A percentile compares a stretch with the other conserved stretches of the same genome.
Evolutionary conservation across 2,888 invertebrate genomes (phyloP).

Genomic region (Tetramorium bicarinatum): DNA sequence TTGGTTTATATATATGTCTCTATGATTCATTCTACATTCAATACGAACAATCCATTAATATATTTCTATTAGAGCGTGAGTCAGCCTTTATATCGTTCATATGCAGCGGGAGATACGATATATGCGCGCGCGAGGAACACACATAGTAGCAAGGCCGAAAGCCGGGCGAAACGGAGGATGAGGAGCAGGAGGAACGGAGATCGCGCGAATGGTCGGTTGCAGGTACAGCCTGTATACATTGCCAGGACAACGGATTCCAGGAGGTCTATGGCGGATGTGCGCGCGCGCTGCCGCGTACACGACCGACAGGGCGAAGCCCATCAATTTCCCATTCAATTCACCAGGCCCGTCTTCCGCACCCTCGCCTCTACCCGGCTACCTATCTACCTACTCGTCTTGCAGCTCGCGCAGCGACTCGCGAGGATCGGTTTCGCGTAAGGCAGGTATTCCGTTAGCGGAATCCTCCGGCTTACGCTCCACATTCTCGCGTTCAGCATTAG

Average conservation of each 20-base stretch:
- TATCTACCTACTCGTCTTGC: constrained; percentile 48
- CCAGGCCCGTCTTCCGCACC: constrained; percentile 70
- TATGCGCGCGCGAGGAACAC: constrained; percentile 14
- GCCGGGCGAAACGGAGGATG: constrained; percentile 8
- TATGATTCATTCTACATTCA: background rate
- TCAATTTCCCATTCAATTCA: constrained; percentile 83
- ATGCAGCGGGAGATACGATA: background rate
- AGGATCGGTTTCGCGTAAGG: constrained; percentile 32
- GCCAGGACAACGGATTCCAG: constrained; percentile 79
- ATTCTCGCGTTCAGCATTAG: constrained; percentile 39
- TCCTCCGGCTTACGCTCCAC: constrained; percentile 27
- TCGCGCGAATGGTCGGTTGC: constrained; percentile 55
- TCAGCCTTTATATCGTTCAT: constrained; percentile 24
- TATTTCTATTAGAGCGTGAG: constrained; percentile 13
- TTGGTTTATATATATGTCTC: background rate
- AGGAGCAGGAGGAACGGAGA: constrained; percentile 1
- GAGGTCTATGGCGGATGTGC: constrained; percentile 50
- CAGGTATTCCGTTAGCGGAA: constrained; percentile 41
- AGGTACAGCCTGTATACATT: constrained; percentile 75
- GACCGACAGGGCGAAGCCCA: constrained; percentile 81
- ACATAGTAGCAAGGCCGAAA: constrained; percentile 40
- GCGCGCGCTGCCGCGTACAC: constrained; percentile 76
- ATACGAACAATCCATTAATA: background rate
- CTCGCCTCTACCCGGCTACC: constrained; percentile 27
- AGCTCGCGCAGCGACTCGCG: constrained; percentile 36